Conservation (phyloP, 2,113 vertebrate species). For the Scolopax mira region DNA sequence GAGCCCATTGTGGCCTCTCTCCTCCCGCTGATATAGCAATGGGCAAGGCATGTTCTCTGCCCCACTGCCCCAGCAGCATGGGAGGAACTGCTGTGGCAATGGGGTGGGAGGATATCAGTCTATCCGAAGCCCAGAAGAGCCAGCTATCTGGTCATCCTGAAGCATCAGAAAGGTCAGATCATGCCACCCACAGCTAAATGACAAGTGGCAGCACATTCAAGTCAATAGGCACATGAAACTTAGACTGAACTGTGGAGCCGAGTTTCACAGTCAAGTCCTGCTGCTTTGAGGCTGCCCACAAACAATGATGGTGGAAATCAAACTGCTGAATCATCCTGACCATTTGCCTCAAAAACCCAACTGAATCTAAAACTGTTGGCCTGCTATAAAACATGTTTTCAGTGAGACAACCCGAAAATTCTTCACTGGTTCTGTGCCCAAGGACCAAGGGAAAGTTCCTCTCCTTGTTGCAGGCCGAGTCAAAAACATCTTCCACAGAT, state of each 20-base stretch:
- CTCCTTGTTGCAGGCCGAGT: not conserved
- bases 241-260: not conserved
- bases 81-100: not conserved
- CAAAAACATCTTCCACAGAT: not conserved
- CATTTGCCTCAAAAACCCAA: not conserved
- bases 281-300: not conserved
- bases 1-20: not conserved
- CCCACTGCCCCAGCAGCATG: not conserved
- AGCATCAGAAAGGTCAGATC: not conserved
- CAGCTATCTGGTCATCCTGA: not conserved
- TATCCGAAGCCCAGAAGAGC: not conserved
- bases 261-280: not conserved
- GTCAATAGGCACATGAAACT: not conserved
- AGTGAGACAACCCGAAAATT: not conserved
- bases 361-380: not conserved
- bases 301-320: not conserved
- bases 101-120: not conserved
- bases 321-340: not conserved
- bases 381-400: not conserved
- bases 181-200: not conserved
- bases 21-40: rapidly evolving
- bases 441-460: not conserved
- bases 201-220: not conserved
- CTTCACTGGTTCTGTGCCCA: not conserved
- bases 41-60: rapidly evolving